Evolutionary conservation across 2,888 invertebrate species (phyloP).

Genomic region (Mactromeris polynyma): DNA sequence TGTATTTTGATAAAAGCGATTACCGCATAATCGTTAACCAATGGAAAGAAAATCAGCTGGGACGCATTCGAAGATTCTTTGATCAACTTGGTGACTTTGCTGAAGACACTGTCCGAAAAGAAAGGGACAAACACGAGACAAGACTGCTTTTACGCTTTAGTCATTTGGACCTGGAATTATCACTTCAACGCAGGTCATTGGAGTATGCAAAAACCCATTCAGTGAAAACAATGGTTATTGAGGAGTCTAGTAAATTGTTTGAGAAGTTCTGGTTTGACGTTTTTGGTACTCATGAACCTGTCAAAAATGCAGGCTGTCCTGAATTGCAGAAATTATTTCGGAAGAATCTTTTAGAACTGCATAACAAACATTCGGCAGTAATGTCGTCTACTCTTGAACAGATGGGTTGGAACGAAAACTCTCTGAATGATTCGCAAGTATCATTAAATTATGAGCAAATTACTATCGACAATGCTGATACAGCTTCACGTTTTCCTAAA

Average conservation of each 20-base stretch:
- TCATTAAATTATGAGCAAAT: not conserved
- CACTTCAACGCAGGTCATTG: not conserved
- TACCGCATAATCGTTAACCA: not conserved
- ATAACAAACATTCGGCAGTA: not conserved
- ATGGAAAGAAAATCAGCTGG: not conserved
- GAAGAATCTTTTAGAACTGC: not conserved
- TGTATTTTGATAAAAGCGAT: not conserved
- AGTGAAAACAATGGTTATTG: not conserved
- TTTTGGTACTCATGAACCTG: not conserved
- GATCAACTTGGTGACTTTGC: not conserved
- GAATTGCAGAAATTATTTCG: not conserved
- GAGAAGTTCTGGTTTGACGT: not conserved
- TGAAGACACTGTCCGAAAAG: not conserved
- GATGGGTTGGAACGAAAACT: not conserved
- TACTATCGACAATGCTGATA: not conserved
- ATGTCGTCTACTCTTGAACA: not conserved
- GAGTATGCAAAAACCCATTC: not conserved
- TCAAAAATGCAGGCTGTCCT: not conserved
- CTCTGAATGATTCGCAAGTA: not conserved
- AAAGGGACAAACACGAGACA: not conserved
- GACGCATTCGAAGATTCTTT: not conserved
- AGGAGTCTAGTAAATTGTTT: not conserved
- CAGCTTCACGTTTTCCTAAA: too few relatives aligned
- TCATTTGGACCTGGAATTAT: not conserved
- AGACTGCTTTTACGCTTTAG: not conserved